Evolutionary conservation across 2,888 invertebrate species (phyloP).

Genomic region (Mythimna impura): DNA sequence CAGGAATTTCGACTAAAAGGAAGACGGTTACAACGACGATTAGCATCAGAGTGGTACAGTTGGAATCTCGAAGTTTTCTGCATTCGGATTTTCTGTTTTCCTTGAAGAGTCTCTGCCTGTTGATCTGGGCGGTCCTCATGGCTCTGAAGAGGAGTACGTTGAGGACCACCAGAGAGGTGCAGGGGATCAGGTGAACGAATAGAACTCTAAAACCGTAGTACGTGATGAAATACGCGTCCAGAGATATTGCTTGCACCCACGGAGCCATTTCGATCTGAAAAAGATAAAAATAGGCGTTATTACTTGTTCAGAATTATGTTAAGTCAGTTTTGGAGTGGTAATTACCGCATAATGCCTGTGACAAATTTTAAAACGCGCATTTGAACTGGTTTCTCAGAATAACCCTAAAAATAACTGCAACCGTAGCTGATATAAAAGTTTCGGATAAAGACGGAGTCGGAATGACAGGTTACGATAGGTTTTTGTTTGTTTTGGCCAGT

Average conservation of each 20-base stretch:
- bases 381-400: too few species aligned
- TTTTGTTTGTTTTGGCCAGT: too few species aligned
- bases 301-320: not conserved
- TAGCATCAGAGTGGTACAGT: constrained; percentile 96
- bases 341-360: too few species aligned
- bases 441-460: too few species aligned
- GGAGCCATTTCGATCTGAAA: constrained; percentile 90
- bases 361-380: too few species aligned
- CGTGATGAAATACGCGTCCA: constrained; percentile 94
- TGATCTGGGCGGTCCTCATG: constrained; percentile 95
- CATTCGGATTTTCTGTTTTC: constrained; percentile 95
- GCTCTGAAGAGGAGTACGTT: constrained; percentile 97
- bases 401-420: too few species aligned
- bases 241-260: constrained; percentile 93
- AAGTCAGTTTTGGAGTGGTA: too few species aligned
- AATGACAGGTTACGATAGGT: too few species aligned
- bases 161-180: constrained; percentile 96
- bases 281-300: constrained; percentile 18
- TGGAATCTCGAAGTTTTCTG: constrained; percentile 94
- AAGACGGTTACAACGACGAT: constrained; percentile 97
- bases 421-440: too few species aligned
- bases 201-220: constrained; percentile 96
- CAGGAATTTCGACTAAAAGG: constrained; percentile 95
- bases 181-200: constrained; percentile 97
- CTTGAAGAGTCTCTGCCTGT: constrained; percentile 94